Evolutionary conservation across 2,797 vertebrate species (phyloP).

Genomic region (Darevskia mixta): DNA sequence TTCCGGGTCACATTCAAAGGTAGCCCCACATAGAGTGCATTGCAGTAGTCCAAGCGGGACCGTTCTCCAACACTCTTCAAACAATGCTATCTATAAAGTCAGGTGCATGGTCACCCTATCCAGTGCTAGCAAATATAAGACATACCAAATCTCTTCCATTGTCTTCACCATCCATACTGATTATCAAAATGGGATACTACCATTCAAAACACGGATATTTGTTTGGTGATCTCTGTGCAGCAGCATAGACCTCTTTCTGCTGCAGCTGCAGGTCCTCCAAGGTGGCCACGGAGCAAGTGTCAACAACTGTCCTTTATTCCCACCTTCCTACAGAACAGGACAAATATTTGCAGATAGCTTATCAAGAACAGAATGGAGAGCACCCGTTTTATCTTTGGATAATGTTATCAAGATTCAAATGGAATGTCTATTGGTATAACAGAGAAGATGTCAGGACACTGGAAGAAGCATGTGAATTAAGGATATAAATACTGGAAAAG

Average conservation of each 20-base stretch:
- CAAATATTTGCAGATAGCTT: constrained; percentile 25
- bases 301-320: constrained; percentile 6
- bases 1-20: no score
- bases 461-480: neutral
- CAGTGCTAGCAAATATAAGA: neutral
- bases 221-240: neutral
- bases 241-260: no score
- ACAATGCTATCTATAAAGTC: no score
- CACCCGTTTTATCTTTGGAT: constrained; percentile 3
- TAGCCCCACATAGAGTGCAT: no score
- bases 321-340: neutral
- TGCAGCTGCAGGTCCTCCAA: neutral
- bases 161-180: neutral
- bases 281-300: neutral
- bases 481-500: neutral
- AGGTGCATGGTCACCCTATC: neutral
- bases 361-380: constrained; percentile 17
- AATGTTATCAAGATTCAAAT: neutral
- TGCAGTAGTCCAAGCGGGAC: no score
- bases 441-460: neutral
- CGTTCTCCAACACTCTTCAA: no score
- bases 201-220: neutral
- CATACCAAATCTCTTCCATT: neutral
- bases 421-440: neutral
- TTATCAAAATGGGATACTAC: neutral